Evolutionary conservation across 1,140 invertebrate species (phyloP), one percentile per base, ranked within the genome.

Genomic region (Oncopeltus fasciatus): DNA sequence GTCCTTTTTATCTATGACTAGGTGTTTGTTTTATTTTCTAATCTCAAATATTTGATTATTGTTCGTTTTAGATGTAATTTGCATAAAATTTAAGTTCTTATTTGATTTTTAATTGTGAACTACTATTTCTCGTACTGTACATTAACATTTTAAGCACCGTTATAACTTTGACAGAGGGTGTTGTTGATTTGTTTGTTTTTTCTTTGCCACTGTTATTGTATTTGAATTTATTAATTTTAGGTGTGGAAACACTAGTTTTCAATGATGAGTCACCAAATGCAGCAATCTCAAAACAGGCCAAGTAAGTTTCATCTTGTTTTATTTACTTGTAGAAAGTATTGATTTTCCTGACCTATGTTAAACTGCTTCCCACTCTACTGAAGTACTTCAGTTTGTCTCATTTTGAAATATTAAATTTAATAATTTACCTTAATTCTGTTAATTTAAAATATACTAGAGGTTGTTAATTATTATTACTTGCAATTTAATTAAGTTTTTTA

Each of bases 211-310:
- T 8, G 5, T 38, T 38, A 8, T 8, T 38, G 5, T 38, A 38
- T 38, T 38, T 53, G 21, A 24, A 24, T 2, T 53, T 53, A 31
- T 33, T 57, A 33, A 5, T 57, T 57, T 31, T 57, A 31, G 28
- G n/a, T 8, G 56, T 33, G 31, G 16, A 57, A 33, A 56, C 18
- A 21, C 29, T 57, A 4, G 14, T 27, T 29, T 57, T 33, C 28
- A 1, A 57, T 20, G 14, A 63, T 63, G 62, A 62, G 61, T 49
- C 57, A 62, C 33, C 61, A 62, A 33, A 58, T 63, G 56, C 61
- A 63, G 46, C 31, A 26, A 18, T 21, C 53, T 18, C 61, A 63
- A 49, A 63, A 59, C 51, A 43, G 62, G 33, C 29, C 57, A 47
- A 59, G 62, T 59, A 59, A 59, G 43, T 59, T 12, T 14, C n/a